Evolutionary conservation across 2,888 invertebrate species (phyloP), one percentile per base, ranked within the genome.

Genomic region (Pheosia gnoma): DNA sequence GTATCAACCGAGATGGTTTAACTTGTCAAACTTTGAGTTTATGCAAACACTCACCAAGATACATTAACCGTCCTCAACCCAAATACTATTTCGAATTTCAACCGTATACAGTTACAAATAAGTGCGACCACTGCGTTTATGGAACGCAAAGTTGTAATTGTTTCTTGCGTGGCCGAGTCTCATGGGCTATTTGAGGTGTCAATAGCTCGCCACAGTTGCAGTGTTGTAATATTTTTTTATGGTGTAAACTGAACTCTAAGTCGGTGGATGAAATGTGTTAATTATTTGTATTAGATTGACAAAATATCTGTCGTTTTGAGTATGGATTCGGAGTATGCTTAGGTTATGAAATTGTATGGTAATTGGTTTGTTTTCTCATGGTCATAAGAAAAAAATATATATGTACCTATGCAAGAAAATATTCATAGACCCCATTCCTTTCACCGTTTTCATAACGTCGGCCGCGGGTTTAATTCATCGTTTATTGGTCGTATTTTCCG

Each of bases 401-500:
- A 61, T 61, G 58, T 38, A 52, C 59, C 11, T 47, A 47, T 5
- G 5, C 47, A 11, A 47, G 9, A 51, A 49, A 51, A 25, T 51
- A 51, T 8, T 8, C 8, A 51, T 51, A 25, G 43, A 13, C 49
- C 4, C 8, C 13, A 57, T 59, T 58, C 64, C 60, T 13, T n/a
- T 55, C n/a, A 39, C 41, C 25, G 25, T 25, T 25, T 25, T 25
- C 25, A 25, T 25, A 56, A 7, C 38, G 39, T 11, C 56, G 6
- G 25, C 53, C 65, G 67, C 59, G 73, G 67, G 67, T 82, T 89
- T 87, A 88, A 90, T 87, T 89, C 87, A 86, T 82, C 81, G 83
- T 84, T 82, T 87, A 86, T 81, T 79, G 85, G 80, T 84, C 89
- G 84, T 90, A 89, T 87, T 86, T 89, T 68, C 82, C 73, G 84